Evolutionary conservation across 2,888 invertebrate species (phyloP).

Genomic region (Prosopocoilus inquinatus): DNA sequence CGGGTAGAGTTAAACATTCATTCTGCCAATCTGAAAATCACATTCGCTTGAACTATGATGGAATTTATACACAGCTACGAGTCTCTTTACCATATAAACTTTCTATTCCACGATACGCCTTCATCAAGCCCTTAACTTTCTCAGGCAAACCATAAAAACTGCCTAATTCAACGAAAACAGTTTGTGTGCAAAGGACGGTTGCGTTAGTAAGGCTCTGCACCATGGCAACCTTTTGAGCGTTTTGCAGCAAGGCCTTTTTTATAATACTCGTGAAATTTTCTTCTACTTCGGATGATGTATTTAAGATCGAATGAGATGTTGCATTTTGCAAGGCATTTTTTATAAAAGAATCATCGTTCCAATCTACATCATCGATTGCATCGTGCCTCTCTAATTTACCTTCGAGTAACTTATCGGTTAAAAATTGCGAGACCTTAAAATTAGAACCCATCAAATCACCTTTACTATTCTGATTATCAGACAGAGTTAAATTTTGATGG

Average conservation of each 20-base stretch:
- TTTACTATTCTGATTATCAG: slow-evolving; percentile 37
- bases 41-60: slow-evolving; percentile 9
- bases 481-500: slow-evolving; percentile 30
- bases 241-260: slow-evolving; percentile 40
- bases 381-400: neutral
- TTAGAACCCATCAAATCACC: neutral
- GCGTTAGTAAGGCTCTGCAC: slow-evolving; percentile 23
- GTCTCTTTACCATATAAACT: slow-evolving; percentile 70
- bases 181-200: slow-evolving; percentile 19
- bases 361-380: slow-evolving; percentile 5
- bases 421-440: no score
- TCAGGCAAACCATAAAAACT: slow-evolving; percentile 79
- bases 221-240: slow-evolving; percentile 35
- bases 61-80: neutral
- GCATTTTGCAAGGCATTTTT: slow-evolving; percentile 4
- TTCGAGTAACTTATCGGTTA: no score
- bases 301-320: slow-evolving; percentile 4
- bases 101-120: slow-evolving; percentile 73
- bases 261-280: slow-evolving; percentile 33
- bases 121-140: slow-evolving; percentile 67
- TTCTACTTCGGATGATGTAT: slow-evolving; percentile 17
- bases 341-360: slow-evolving; percentile 26
- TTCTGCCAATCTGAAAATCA: slow-evolving; percentile 83
- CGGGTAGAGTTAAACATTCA: slow-evolving; percentile 80
- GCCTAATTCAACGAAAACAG: slow-evolving; percentile 39